A percentile compares a stretch with the other conserved stretches of the same genome.
phyloP scores from a whole-genome alignment of 35 echinoderm and acorn worm species.

The Ophioderma brevispina region DNA sequence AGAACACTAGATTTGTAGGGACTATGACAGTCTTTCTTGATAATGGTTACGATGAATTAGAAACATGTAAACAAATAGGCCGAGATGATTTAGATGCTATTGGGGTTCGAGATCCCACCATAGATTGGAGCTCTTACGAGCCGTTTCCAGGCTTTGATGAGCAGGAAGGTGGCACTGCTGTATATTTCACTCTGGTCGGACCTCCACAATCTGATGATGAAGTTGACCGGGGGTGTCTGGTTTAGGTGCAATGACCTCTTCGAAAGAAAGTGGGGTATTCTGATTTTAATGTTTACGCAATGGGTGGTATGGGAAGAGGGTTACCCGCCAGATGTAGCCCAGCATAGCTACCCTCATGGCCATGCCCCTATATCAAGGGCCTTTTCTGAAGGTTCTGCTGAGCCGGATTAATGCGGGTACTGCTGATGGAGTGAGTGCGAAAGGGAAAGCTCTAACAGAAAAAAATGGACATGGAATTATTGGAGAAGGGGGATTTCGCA shows the following conservation, averaged over 20 bases:
- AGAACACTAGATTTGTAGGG: slow-evolving; percentile 82
- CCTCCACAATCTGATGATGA: slow-evolving; percentile 33
- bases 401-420: neutral
- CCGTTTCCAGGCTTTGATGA: too few species aligned
- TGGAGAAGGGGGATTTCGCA: neutral
- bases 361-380: neutral
- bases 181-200: slow-evolving; percentile 87
- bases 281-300: neutral
- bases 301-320: neutral
- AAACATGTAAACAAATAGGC: slow-evolving; percentile 99
- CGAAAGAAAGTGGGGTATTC: neutral
- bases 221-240: slow-evolving; percentile 5
- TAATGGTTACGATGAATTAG: slow-evolving; percentile 97
- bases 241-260: neutral
- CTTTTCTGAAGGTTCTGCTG: neutral
- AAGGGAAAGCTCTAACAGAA: neutral
- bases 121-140: slow-evolving; percentile 60
- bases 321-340: neutral
- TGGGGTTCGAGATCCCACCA: slow-evolving; percentile 73
- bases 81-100: slow-evolving; percentile 93
- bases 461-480: slow-evolving; percentile 1
- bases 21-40: slow-evolving; percentile 81
- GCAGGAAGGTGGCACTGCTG: slow-evolving; percentile 92
- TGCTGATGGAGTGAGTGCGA: neutral
- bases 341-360: neutral